Conservation (phyloP, 2,797 vertebrate species). For the Babyrousa celebensis region DNA sequence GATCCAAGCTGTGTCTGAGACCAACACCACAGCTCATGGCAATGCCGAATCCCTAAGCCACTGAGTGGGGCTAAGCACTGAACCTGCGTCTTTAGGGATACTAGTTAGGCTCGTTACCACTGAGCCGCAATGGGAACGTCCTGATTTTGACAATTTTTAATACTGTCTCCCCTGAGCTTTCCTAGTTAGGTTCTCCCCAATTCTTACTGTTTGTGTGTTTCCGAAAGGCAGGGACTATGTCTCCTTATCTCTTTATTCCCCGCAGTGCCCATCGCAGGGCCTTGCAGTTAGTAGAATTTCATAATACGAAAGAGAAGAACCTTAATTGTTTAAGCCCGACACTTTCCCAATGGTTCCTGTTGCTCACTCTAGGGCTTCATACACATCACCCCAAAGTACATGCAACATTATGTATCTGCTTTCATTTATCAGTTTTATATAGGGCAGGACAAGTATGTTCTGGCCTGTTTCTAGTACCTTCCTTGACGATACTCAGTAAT, state of each 20-base stretch:
- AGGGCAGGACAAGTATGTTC: background rate
- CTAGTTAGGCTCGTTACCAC: too few relatives aligned
- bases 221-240: background rate
- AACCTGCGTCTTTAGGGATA: too few relatives aligned
- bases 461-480: conserved; percentile 2
- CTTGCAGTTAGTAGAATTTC: background rate
- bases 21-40: too few relatives aligned
- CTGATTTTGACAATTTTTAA: conserved; percentile 15
- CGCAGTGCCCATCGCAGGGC: background rate
- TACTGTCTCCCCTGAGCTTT: background rate
- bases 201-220: background rate
- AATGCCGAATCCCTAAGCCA: too few relatives aligned
- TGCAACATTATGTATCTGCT: background rate
- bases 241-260: background rate
- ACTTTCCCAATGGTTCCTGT: background rate
- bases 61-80: too few relatives aligned
- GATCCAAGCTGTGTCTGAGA: too few relatives aligned
- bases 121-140: too few relatives aligned
- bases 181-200: background rate
- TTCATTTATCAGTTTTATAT: background rate
- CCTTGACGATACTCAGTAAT: conserved; percentile 1
- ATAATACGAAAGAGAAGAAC: background rate
- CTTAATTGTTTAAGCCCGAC: background rate
- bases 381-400: background rate
- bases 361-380: background rate